These are phyloP conservation scores for Sylvicola fuscatus DNA, from an alignment of 2,888 invertebrate genomes.

Conservation along the genomic window DNA sequence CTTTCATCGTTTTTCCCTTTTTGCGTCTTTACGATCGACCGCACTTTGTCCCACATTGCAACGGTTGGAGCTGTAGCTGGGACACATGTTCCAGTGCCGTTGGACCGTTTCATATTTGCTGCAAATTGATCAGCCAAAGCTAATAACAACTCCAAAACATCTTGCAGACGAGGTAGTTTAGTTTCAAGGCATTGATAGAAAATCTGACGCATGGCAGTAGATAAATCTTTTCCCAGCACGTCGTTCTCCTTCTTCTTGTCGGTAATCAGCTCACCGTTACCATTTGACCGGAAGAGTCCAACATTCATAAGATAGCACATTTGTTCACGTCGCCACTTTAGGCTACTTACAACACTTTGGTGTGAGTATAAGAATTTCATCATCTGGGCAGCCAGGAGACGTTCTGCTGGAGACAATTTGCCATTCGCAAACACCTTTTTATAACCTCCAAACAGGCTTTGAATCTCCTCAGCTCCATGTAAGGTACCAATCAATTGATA, in stretches of 20 bases:
- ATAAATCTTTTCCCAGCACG: conserved; percentile 28
- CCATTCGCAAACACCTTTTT: conserved; percentile 31
- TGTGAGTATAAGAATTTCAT: conserved; percentile 27
- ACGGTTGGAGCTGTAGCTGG: too few species aligned
- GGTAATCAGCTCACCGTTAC: conserved; percentile 15
- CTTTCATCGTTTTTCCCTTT: conserved; percentile 2
- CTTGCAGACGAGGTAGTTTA: conserved; percentile 41
- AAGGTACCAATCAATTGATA: conserved; percentile 41
- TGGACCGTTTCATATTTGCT: too few species aligned
- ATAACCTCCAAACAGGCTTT: conserved; percentile 38
- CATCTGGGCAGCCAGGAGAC: conserved; percentile 40
- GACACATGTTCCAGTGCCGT: too few species aligned
- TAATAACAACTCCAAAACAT: conserved; percentile 34
- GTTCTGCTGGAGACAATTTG: conserved; percentile 16
- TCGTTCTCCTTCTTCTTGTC: conserved; percentile 19
- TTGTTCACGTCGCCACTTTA: conserved; percentile 41
- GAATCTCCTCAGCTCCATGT: conserved; percentile 32
- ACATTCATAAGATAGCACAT: conserved; percentile 41
- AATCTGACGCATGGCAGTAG: conserved; percentile 40
- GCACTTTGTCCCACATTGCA: too few species aligned
- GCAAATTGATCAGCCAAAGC: conserved; percentile 26
- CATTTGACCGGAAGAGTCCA: conserved; percentile 38
- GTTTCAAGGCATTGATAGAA: conserved; percentile 50
- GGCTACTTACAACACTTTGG: conserved; percentile 15
- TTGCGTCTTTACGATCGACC: too few species aligned